Evolutionary conservation across 37 sponge, comb jelly and placozoan species (phyloP).

Genomic region (Cladorhizidae sp.): DNA sequence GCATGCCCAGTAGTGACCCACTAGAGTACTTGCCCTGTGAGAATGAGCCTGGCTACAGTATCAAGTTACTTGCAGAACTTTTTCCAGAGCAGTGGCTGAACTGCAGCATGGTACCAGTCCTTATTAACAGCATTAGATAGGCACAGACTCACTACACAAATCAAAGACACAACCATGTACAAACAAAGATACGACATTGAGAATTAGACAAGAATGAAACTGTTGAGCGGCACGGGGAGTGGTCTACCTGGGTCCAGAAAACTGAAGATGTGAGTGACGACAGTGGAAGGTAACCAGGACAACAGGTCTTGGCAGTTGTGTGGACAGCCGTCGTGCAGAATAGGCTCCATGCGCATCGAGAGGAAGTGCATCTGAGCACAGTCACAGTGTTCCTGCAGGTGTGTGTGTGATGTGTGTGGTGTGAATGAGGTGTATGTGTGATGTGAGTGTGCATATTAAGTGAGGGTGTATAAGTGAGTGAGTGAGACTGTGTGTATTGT

Average conservation of each 20-base stretch:
- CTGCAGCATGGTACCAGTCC: slow-evolving; percentile 64
- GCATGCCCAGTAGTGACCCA: too few relatives aligned
- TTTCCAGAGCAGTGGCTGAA: slow-evolving; percentile 63
- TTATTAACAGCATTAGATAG: slow-evolving; percentile 51
- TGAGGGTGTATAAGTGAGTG: too few relatives aligned
- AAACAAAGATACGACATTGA: not conserved
- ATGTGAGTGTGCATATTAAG: too few relatives aligned
- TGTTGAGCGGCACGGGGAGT: not conserved
- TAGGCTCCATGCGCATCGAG: slow-evolving; percentile 89
- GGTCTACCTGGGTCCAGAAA: slow-evolving; percentile 85
- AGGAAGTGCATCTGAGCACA: slow-evolving; percentile 89
- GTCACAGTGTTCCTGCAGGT: slow-evolving; percentile 64
- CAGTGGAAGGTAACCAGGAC: slow-evolving; percentile 90
- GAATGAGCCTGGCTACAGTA: too few relatives aligned
- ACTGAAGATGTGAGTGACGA: slow-evolving; percentile 67
- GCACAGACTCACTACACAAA: slow-evolving; percentile 72
- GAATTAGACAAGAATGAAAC: too few relatives aligned
- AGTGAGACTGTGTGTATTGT: too few relatives aligned
- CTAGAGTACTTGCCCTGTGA: too few relatives aligned
- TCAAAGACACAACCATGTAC: not conserved
- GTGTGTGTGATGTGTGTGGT: too few relatives aligned
- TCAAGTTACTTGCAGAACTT: slow-evolving; percentile 52
- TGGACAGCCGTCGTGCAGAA: slow-evolving; percentile 86
- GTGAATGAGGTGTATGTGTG: too few relatives aligned
- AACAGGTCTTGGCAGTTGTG: slow-evolving; percentile 94